These are phyloP conservation scores for Eucera pruinosa DNA, from an alignment of 2,888 invertebrate genomes.

Conservation along the genomic window DNA sequence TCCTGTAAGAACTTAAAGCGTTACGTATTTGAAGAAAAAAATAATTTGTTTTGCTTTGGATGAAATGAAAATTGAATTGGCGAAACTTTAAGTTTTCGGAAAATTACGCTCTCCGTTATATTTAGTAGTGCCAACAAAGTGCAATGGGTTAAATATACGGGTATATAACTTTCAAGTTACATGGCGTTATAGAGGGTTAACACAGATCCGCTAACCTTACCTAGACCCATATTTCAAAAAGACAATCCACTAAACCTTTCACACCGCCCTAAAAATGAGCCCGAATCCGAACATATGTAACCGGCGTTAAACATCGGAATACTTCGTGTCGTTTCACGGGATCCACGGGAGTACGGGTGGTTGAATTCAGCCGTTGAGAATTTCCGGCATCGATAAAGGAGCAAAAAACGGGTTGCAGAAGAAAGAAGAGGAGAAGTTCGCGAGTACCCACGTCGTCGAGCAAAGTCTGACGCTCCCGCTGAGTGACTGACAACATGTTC, in stretches of 20 bases:
- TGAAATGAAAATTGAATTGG: too few species aligned
- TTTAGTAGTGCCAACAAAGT: not conserved
- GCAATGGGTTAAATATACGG: too few species aligned
- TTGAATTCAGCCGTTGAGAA: conserved; percentile 14
- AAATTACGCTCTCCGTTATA: too few species aligned
- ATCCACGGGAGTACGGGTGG: not conserved
- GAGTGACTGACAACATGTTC: conserved; percentile 77
- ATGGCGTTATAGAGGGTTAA: too few species aligned
- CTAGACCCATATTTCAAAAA: not conserved
- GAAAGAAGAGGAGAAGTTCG: conserved; percentile 8
- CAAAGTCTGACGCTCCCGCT: conserved; percentile 64
- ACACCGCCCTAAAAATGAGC: not conserved
- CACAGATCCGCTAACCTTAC: too few species aligned
- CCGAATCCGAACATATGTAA: too few species aligned
- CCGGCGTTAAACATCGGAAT: not conserved
- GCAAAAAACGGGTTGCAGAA: not conserved
- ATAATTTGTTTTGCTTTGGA: too few species aligned
- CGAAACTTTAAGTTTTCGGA: too few species aligned
- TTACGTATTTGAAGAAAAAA: too few species aligned
- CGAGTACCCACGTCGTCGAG: conserved; percentile 47
- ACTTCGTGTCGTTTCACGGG: not conserved
- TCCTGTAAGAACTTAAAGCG: too few species aligned
- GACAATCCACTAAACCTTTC: not conserved
- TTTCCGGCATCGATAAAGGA: conserved; percentile 21
- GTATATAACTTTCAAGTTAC: too few species aligned